Percentiles rank a stretch among this genome's conserved stretches.
These are phyloP conservation scores for Cydia amplana DNA, from an alignment of 1,140 invertebrate species.

Conservation along the genomic window DNA sequence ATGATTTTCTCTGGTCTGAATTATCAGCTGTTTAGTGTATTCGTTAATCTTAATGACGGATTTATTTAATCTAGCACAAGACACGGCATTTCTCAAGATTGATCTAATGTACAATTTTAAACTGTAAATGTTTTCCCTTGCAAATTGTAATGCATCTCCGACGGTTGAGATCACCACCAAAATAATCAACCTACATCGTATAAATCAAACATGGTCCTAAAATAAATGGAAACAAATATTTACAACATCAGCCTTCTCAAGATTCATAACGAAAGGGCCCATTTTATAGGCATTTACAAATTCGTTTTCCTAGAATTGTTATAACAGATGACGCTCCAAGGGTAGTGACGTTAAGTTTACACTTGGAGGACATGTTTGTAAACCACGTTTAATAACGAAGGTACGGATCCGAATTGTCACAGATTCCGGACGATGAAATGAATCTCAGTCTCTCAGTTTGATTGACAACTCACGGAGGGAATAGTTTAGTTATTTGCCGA, in stretches of 20 bases:
- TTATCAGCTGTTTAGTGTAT: no score
- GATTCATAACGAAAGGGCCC: not conserved
- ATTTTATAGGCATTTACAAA: not conserved
- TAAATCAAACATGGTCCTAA: conserved; percentile 7
- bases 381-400: not conserved
- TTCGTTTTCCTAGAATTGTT: not conserved
- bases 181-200: not conserved
- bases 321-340: not conserved
- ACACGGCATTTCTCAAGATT: not conserved
- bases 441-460: not conserved
- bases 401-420: not conserved
- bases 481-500: not conserved
- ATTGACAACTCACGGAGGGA: conserved; percentile 3
- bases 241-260: not conserved
- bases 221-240: conserved; percentile 22
- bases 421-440: not conserved
- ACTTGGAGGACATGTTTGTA: not conserved
- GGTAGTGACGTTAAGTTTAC: not conserved
- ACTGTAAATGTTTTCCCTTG: not conserved
- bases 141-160: not conserved
- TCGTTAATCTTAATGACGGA: no score
- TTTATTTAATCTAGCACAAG: no score
- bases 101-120: not conserved
- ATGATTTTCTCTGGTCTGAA: no score
- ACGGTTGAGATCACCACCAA: conserved; percentile 8